Evolutionary conservation across 2,797 vertebrate species (phyloP).

Genomic region (Myotis findleyi): DNA sequence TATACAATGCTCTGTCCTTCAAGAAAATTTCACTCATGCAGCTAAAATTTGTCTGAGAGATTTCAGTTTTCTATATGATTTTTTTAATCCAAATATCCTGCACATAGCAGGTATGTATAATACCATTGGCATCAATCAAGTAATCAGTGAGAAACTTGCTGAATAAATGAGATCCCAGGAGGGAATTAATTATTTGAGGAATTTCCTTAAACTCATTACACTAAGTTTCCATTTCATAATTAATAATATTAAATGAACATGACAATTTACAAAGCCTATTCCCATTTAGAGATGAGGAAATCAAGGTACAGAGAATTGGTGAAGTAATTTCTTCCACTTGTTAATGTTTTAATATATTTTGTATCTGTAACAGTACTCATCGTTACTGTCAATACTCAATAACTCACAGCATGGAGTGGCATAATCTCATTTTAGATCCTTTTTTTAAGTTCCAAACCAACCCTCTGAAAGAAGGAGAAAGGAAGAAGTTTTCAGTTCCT

Average conservation of each 20-base stretch:
- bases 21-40: background rate
- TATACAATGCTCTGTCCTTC: background rate
- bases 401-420: background rate
- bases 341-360: background rate
- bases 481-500: background rate
- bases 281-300: conserved; percentile 35
- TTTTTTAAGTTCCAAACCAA: background rate
- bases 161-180: conserved; percentile 11
- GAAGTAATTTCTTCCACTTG: background rate
- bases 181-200: background rate
- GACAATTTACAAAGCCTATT: background rate
- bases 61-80: background rate
- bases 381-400: background rate
- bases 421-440: background rate
- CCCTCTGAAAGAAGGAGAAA: background rate
- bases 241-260: background rate
- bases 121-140: background rate
- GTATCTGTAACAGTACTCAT: background rate
- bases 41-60: background rate
- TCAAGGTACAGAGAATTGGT: background rate
- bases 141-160: background rate
- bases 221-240: conserved; percentile 7
- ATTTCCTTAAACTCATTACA: conserved; percentile 30
- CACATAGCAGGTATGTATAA: background rate
- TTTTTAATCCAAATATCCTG: background rate